phyloP scores from a whole-genome alignment of 2,888 invertebrate genomes.

The Eustalomyia histrio region DNA sequence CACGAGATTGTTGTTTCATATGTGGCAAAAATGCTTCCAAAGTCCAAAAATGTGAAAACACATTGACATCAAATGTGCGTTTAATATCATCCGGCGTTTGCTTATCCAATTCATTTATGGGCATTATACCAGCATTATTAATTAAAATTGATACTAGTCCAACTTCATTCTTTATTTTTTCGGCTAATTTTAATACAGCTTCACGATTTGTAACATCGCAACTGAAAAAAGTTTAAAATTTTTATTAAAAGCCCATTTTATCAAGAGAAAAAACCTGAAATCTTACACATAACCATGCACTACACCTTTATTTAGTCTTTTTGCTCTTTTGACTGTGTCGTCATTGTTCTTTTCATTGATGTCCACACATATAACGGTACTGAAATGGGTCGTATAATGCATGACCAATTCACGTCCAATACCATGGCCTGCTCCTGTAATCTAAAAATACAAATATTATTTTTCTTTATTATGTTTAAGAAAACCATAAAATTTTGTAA shows the following conservation, averaged over 20 bases:
- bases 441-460: slow-evolving; percentile 79
- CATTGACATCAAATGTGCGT: slow-evolving; percentile 87
- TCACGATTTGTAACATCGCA: slow-evolving; percentile 88
- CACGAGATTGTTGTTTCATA: slow-evolving; percentile 87
- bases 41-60: slow-evolving; percentile 88
- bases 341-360: slow-evolving; percentile 86
- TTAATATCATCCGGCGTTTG: slow-evolving; percentile 85
- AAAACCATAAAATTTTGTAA: too few relatives aligned
- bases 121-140: slow-evolving; percentile 94
- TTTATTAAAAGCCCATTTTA: neutral
- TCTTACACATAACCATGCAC: slow-evolving; percentile 80
- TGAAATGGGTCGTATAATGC: slow-evolving; percentile 86
- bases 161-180: slow-evolving; percentile 84
- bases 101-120: slow-evolving; percentile 85
- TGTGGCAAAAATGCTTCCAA: slow-evolving; percentile 87
- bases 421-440: slow-evolving; percentile 92
- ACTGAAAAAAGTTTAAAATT: slow-evolving; percentile 77
- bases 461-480: too few relatives aligned
- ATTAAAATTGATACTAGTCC: slow-evolving; percentile 89
- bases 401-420: slow-evolving; percentile 89
- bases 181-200: slow-evolving; percentile 83
- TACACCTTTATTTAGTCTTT: slow-evolving; percentile 74
- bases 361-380: slow-evolving; percentile 88
- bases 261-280: slow-evolving; percentile 10
- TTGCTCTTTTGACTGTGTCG: slow-evolving; percentile 83